Conservation (phyloP, 2,113 vertebrate genomes). For the Takifugu flavidus region DNA sequence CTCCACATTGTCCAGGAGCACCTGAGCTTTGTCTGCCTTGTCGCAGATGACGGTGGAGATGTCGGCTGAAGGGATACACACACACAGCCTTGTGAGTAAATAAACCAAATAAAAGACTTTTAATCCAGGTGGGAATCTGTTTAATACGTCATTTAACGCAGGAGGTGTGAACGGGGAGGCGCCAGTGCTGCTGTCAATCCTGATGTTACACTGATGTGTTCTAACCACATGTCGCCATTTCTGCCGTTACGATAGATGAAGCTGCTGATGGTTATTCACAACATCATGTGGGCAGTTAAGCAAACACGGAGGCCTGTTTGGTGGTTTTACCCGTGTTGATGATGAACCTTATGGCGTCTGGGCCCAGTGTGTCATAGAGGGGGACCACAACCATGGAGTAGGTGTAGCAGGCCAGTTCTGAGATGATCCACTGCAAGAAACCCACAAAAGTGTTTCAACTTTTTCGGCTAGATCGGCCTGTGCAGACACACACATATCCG, state of each 20-base stretch:
- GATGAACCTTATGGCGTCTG: constrained; percentile 92
- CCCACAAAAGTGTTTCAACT: too few relatives aligned
- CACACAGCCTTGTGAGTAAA: constrained; percentile 41
- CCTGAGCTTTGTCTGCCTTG: constrained; percentile 85
- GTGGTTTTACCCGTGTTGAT: constrained; percentile 87
- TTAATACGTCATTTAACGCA: too few relatives aligned
- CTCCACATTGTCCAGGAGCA: constrained; percentile 88
- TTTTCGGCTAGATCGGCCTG: too few relatives aligned
- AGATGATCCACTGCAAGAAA: constrained; percentile 89
- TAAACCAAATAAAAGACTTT: constrained; percentile 13
- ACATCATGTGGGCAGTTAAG: not conserved
- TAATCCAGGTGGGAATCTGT: too few relatives aligned
- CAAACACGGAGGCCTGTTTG: not conserved
- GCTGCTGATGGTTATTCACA: not conserved
- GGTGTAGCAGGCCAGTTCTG: constrained; percentile 95
- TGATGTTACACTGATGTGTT: too few relatives aligned
- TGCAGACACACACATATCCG: too few relatives aligned
- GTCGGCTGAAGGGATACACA: constrained; percentile 78
- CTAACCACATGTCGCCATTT: too few relatives aligned
- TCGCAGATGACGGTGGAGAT: constrained; percentile 95
- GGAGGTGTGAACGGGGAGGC: too few relatives aligned
- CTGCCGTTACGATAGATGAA: too few relatives aligned
- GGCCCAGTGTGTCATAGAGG: constrained; percentile 92
- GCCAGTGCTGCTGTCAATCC: too few relatives aligned
- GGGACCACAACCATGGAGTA: constrained; percentile 98